Conservation (phyloP, 2,797 vertebrate species). For the Pangasius sanitwongsei region DNA sequence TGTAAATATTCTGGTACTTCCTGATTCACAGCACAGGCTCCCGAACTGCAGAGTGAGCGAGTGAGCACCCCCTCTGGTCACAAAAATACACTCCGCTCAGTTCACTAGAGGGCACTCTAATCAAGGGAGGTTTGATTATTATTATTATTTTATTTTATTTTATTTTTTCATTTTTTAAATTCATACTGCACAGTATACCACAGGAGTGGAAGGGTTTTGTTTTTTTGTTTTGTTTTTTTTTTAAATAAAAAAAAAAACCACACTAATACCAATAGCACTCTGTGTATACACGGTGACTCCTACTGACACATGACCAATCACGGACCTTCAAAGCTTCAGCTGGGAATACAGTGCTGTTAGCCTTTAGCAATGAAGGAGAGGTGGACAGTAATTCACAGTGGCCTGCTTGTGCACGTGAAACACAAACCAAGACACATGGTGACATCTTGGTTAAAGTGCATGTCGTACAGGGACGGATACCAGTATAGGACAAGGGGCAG, state of each 20-base stretch:
- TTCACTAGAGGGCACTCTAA: constrained; percentile 51
- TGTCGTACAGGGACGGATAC: constrained; percentile 60
- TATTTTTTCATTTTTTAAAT: constrained; percentile 40
- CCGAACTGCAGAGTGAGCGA: constrained; percentile 59
- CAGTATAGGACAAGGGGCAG: constrained; percentile 58
- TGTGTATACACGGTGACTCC: neutral
- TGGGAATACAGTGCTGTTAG: constrained; percentile 29
- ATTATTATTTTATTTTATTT: neutral
- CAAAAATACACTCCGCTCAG: constrained; percentile 68
- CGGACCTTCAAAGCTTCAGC: constrained; percentile 31
- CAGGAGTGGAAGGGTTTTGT: constrained; percentile 6
- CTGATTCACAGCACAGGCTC: constrained; percentile 66
- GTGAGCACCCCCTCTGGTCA: constrained; percentile 51
- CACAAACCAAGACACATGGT: constrained; percentile 40
- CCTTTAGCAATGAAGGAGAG: constrained; percentile 61
- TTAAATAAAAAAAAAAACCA: neutral
- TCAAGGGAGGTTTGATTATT: constrained; percentile 15
- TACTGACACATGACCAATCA: constrained; percentile 28
- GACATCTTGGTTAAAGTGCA: constrained; percentile 54
- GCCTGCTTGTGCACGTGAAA: constrained; percentile 60
- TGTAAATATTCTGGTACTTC: constrained; percentile 84
- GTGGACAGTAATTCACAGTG: constrained; percentile 64
- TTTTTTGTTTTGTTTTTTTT: neutral
- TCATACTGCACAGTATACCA: constrained; percentile 64
- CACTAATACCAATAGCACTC: neutral